Evolutionary conservation across 2,888 invertebrate species (phyloP), one percentile per base, ranked within the genome.

Genomic region (Entomobrya multifasciata): DNA sequence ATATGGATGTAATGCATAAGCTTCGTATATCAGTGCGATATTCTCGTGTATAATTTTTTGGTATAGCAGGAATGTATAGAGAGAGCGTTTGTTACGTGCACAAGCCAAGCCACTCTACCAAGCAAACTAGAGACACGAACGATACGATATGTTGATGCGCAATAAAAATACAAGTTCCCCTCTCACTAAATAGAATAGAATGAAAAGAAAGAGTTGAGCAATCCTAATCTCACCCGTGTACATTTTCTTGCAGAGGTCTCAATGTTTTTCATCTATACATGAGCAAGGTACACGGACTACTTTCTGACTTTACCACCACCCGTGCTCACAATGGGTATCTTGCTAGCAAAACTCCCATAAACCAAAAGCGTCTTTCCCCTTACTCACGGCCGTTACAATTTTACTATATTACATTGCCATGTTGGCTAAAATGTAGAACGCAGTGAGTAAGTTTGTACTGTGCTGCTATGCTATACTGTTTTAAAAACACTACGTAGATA

Each of bases 281-380:
- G 70, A 60, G 72, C 60, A 77, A 84, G 77, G 77, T 84, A 77
- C 11, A 20, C 60, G 72, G 49, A 13, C 80, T 55, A 80, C 80
- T 65, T 77, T 70, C 47, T 47, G 52, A n/a, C 49, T 60, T 55
- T 76, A 85, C 78, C 84, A 70, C 78, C 78, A 78, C 84, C 77
- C 77, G 70, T 84, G 77, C 78, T 78, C 74, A 79, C 79, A 79
- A 79, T 86, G 70, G 85, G 79, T 79, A 86, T 49, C 65, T 60
- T 47, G 47, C 27, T 44, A 70, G 84, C 84, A 36, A 85, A 85
- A 85, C 47, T 78, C 47, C 25, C 55, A 86, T 86, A 86, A 86
- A 67, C 74, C 55, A 86, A 86, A 81, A 49, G 86, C 86, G 86
- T 86, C 86, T 76, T 80, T 86, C 80, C 76, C 81, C 86, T 86